A percentile compares a stretch with the other conserved stretches of the same genome.
phyloP scores from a whole-genome alignment of 2,888 invertebrate genomes.

The Halictus quadricinctus region DNA sequence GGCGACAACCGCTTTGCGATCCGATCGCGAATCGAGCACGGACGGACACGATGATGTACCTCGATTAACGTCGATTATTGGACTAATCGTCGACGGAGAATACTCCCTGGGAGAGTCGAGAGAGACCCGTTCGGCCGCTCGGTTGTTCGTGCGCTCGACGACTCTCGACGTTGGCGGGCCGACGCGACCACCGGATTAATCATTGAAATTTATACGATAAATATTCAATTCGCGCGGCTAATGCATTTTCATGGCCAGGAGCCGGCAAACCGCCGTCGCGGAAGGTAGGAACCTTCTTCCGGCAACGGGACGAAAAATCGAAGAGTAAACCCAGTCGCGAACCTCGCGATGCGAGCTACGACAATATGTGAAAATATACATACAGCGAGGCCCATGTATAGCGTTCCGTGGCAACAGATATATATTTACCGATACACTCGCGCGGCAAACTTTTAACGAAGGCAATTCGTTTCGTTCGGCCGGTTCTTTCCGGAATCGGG shows the following conservation, averaged over 20 bases:
- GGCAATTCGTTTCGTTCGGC: constrained; percentile 13
- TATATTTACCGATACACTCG: neutral
- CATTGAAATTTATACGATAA: constrained; percentile 68
- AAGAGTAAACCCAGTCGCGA: neutral
- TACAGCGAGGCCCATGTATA: neutral
- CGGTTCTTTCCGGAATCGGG: constrained; percentile 1
- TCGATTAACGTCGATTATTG: constrained; percentile 39
- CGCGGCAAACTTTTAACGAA: constrained; percentile 6
- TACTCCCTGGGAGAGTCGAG: constrained; percentile 44
- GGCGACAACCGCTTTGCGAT: neutral
- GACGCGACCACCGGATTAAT: constrained; percentile 42
- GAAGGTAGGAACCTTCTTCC: constrained; percentile 1
- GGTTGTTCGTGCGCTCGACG: neutral
- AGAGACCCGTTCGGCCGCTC: neutral
- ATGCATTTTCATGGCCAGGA: constrained; percentile 39
- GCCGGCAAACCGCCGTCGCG: neutral
- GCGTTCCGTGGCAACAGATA: neutral
- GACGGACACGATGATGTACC: neutral
- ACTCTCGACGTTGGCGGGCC: neutral
- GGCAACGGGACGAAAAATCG: constrained; percentile 7
- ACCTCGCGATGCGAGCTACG: neutral
- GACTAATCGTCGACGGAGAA: constrained; percentile 40
- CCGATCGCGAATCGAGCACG: neutral
- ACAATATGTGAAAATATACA: neutral
- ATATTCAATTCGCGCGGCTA: constrained; percentile 53